Percentiles rank a stretch among this genome's conserved stretches.
These are phyloP conservation scores for Burhinus oedicnemus DNA, from an alignment of 2,113 vertebrate species.

Conservation along the genomic window DNA sequence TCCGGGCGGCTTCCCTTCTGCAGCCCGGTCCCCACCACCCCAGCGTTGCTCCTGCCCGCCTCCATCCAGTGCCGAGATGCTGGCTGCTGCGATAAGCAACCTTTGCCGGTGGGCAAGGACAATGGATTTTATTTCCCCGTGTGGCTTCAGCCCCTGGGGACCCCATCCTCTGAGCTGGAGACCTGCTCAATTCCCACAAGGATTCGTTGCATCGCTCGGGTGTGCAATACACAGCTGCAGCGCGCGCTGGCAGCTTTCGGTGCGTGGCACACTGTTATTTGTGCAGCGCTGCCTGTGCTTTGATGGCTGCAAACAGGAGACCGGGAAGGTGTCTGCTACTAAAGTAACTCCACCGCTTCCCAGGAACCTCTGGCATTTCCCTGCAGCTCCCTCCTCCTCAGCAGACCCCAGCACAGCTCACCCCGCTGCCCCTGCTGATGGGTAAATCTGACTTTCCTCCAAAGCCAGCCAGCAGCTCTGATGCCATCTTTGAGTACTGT, in stretches of 20 bases:
- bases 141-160: background rate
- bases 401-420: background rate
- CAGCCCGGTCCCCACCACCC: background rate
- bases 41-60: rapidly evolving
- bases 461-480: background rate
- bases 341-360: no score
- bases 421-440: background rate
- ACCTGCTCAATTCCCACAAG: rapidly evolving
- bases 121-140: background rate
- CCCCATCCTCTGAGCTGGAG: background rate
- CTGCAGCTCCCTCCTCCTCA: background rate
- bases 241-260: rapidly evolving
- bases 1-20: background rate
- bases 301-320: background rate
- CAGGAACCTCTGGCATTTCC: background rate
- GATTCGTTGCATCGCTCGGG: rapidly evolving
- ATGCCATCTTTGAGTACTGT: background rate
- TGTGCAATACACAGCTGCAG: background rate
- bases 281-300: background rate
- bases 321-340: background rate
- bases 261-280: background rate
- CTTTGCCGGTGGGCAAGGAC: rapidly evolving
- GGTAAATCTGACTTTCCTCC: background rate
- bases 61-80: background rate
- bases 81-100: background rate